phyloP scores from a whole-genome alignment of 2,797 vertebrate species.

The Notamacropus eugenii region DNA sequence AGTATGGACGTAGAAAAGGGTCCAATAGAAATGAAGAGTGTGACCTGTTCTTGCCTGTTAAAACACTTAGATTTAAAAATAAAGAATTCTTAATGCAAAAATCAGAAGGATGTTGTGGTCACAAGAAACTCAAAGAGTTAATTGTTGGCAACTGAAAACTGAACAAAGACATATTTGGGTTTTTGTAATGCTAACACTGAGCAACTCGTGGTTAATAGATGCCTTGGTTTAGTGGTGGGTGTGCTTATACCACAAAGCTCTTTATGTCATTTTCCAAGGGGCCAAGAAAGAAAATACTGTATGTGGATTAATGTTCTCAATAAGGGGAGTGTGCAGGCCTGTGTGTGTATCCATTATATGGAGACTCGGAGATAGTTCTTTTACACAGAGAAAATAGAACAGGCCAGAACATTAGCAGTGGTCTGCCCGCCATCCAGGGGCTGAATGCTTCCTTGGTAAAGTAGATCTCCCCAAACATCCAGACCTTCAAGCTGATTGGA shows the following conservation, averaged over 20 bases:
- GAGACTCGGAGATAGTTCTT: conserved; percentile 30
- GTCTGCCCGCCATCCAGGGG: conserved; percentile 28
- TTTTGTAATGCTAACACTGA: conserved; percentile 41
- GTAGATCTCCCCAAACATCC: conserved; percentile 50
- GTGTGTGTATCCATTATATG: conserved; percentile 14
- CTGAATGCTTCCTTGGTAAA: conserved; percentile 57
- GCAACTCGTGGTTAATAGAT: conserved; percentile 62
- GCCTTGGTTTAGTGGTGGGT: neutral
- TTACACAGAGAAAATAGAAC: conserved; percentile 45
- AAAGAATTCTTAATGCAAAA: conserved; percentile 56
- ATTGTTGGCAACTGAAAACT: conserved; percentile 53
- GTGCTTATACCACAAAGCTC: neutral
- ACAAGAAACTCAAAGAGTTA: conserved; percentile 55
- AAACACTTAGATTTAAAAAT: conserved; percentile 22
- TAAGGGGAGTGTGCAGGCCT: neutral
- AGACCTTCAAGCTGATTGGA: conserved; percentile 23
- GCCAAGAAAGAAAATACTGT: conserved; percentile 43
- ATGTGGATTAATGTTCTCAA: conserved; percentile 1
- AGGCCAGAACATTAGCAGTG: conserved; percentile 43
- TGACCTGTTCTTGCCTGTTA: conserved; percentile 28
- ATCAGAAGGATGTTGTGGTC: conserved; percentile 33
- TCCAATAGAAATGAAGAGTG: neutral
- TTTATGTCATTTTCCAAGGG: conserved; percentile 41
- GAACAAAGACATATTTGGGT: conserved; percentile 36
- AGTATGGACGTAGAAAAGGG: conserved; percentile 31